Percentiles rank a stretch among this genome's conserved stretches.
Evolutionary conservation across 2,797 vertebrate species (phyloP).

Genomic region (Rhabdomys pumilio): DNA sequence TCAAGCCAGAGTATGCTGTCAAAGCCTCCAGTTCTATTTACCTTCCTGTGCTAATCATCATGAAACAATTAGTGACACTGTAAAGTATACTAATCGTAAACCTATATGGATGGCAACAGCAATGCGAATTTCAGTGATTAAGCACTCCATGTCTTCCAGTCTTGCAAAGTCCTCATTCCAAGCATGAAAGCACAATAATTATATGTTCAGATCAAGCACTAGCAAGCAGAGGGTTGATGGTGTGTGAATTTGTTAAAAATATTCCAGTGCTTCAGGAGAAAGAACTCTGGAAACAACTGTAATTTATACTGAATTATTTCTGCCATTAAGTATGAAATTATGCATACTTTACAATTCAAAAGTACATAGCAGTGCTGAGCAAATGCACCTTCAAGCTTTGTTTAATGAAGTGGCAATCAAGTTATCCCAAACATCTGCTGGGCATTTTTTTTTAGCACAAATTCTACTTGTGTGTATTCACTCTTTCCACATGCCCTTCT

Average conservation of each 20-base stretch:
- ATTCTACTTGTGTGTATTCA: not conserved
- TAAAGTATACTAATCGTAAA: conserved; percentile 39
- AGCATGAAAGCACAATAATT: not conserved
- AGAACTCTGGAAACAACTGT: not conserved
- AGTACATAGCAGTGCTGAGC: not conserved
- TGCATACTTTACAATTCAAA: conserved; percentile 49
- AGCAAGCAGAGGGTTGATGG: conserved; percentile 6
- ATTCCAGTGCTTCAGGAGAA: not conserved
- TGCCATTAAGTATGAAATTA: not conserved
- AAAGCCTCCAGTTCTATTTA: conserved; percentile 4
- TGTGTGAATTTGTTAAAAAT: conserved; percentile 45
- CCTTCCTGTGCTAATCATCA: not conserved
- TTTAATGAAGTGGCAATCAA: conserved; percentile 26
- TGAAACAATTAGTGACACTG: not conserved
- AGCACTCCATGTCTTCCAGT: not conserved
- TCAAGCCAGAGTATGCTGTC: not conserved
- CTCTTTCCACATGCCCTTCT: not conserved
- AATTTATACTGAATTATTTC: conserved; percentile 55
- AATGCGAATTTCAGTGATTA: not conserved
- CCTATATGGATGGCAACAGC: not conserved
- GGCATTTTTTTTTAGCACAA: conserved; percentile 29
- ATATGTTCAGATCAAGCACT: not conserved
- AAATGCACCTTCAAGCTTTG: conserved; percentile 38
- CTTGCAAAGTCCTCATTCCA: not conserved
- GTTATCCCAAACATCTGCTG: conserved; percentile 49